Evolutionary conservation across 2,888 invertebrate genomes (phyloP), one percentile per base, ranked within the genome.

Genomic region (Eurytoma adleriae): DNA sequence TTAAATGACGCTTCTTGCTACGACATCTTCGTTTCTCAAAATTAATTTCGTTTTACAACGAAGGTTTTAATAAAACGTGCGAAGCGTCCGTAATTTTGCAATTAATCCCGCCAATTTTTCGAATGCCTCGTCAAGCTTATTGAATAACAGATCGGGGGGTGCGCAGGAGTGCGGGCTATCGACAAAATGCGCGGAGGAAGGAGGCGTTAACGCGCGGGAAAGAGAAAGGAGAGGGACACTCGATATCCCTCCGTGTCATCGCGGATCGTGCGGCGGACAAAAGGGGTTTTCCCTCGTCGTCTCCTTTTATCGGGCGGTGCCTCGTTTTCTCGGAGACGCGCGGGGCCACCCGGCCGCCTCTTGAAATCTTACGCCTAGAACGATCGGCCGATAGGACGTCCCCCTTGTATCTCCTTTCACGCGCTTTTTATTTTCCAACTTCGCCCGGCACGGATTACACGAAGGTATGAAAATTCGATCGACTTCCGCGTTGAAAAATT

Each of bases 201-300:
- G 54, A 68, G 27, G 2, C 4, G 40, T 40, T 40, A 40, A 5
- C 40, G n/a, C 16, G n/a, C 56, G 62, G 24, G 12, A 27, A n/a
- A 50, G 64, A 56, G 66, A 67, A 67, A 66, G 71, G 40, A 40
- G 27, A 77, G 83, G 86, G 88, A 88, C 86, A 89, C 86, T 88
- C 86, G 86, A 89, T 89, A 89, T 40, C 85, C 85, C 85, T n/a
- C n/a, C n/a, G n/a, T 80, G 81, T 83, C 80, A 83, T 83, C 83
- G 79, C 80, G 57, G 48, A 81, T 82, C 85, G 84, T 80, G 83
- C 84, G 81, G 80, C 85, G 84, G 86, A 88, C 87, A 89, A 88
- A 88, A 87, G 86, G 86, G 84, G 87, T 88, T 87, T 85, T 86
- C 87, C 52, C 62, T 62, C 69, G 5, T 20, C 12, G 20, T 67